Evolutionary conservation across 2,888 invertebrate genomes (phyloP), one percentile per base, ranked within the genome.

Genomic region (Erynnis tages): DNA sequence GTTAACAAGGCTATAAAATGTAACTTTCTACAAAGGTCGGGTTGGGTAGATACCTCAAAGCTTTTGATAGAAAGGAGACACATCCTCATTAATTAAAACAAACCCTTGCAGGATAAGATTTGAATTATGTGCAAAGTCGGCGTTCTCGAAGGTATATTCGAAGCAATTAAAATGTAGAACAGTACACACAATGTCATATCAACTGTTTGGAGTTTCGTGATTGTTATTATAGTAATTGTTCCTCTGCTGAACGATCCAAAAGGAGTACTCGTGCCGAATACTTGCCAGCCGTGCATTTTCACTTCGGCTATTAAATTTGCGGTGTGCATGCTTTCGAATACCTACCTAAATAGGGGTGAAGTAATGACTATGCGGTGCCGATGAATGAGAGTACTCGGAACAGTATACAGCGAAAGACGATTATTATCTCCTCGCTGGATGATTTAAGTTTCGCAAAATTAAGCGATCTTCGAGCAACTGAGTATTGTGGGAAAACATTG

Each of bases 281-380:
- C 16, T 41, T 34, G 41, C 25, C 30, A 34, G 17, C 30, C 14
- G 17, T 43, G 14, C 11, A 37, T 29, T 52, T 45, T 38, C 44
- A 52, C 37, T 52, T 52, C 35, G 35, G 29, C 29, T 44, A 44
- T 44, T 45, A 52, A 52, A 44, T 37, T 52, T 38, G 52, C 30
- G 10, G 37, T 29, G 27, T 16, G 37, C 50, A 52, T 44, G 29
- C 23, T 52, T 52, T 45, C 23, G 37, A 16, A 37, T 38, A 30
- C 44, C 23, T 38, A 30, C 44, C 23, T 52, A 44, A 57, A 54
- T 37, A 52, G 37, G 44, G 45, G 46, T 48, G 23, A 19, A 45
- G 49, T 54, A 53, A 53, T 49, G 49, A 45, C 30, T 17, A 29
- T 55, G 46, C 50, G 43, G 43, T 27, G 50, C 43, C 29, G 43